These are phyloP conservation scores for Bilobella aurantiaca DNA, from an alignment of 1,140 invertebrate genomes.

Conservation along the genomic window DNA sequence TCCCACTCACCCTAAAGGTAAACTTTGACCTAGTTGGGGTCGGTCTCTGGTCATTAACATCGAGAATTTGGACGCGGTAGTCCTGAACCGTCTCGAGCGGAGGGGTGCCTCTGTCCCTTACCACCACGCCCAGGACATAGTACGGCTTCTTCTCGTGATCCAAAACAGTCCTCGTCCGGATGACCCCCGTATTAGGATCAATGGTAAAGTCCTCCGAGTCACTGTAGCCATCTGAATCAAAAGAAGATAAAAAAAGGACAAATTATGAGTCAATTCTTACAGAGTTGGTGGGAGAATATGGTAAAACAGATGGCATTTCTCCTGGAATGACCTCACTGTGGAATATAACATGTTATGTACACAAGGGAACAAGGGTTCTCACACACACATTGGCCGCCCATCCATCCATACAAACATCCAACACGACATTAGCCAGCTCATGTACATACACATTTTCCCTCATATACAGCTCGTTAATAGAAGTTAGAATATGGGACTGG, in stretches of 20 bases:
- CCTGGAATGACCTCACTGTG: no score
- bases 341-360: no score
- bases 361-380: no score
- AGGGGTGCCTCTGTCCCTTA: conserved; percentile 72
- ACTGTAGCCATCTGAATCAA: conserved; percentile 19
- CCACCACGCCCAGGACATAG: conserved; percentile 73
- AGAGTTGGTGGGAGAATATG: no score
- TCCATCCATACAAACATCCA: no score
- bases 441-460: no score
- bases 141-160: conserved; percentile 82
- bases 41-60: conserved; percentile 81
- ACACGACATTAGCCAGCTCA: no score
- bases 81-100: conserved; percentile 65
- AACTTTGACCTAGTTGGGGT: conserved; percentile 82
- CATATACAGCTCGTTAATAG: no score
- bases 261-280: conserved; percentile 6
- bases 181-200: conserved; percentile 71
- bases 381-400: no score
- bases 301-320: no score
- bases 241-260: conserved; percentile 13
- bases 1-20: conserved; percentile 68
- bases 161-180: conserved; percentile 72
- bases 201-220: conserved; percentile 77
- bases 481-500: no score
- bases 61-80: conserved; percentile 72